A percentile compares a stretch with the other conserved stretches of the same genome.
These are phyloP conservation scores for Rhinopomastus cyanomelas DNA, from an alignment of 2,113 vertebrate genomes.

Conservation along the genomic window DNA sequence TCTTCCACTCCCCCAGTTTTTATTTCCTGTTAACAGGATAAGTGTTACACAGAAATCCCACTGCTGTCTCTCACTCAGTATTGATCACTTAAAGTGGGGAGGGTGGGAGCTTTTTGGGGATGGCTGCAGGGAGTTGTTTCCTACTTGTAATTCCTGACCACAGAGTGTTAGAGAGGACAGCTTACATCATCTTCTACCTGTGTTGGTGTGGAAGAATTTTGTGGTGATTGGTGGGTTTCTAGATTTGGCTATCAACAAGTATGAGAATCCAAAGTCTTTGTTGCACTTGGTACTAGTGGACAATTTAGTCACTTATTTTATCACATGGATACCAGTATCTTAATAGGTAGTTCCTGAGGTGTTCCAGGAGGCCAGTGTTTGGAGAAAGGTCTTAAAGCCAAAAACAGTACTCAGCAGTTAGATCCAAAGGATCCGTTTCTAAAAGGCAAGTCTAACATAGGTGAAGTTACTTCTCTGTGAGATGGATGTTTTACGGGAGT, in stretches of 20 bases:
- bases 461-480: not conserved
- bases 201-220: not conserved
- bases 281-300: not conserved
- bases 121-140: not conserved
- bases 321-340: not conserved
- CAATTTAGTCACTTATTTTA: not conserved
- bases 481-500: not conserved
- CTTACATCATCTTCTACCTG: not conserved
- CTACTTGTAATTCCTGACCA: not conserved
- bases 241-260: accelerated
- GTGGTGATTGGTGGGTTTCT: not conserved
- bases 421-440: not conserved
- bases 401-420: not conserved
- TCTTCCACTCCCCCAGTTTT: not conserved
- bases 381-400: not conserved
- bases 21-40: not conserved
- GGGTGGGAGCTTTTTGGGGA: not conserved
- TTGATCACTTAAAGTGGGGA: not conserved
- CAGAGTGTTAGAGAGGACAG: not conserved
- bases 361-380: not conserved
- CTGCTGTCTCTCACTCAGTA: not conserved
- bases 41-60: not conserved
- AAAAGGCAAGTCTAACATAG: not conserved
- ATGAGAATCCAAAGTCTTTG: not conserved
- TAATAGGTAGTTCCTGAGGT: not conserved